phyloP scores from a whole-genome alignment of 2,113 vertebrate species.

The Cariama cristata region DNA sequence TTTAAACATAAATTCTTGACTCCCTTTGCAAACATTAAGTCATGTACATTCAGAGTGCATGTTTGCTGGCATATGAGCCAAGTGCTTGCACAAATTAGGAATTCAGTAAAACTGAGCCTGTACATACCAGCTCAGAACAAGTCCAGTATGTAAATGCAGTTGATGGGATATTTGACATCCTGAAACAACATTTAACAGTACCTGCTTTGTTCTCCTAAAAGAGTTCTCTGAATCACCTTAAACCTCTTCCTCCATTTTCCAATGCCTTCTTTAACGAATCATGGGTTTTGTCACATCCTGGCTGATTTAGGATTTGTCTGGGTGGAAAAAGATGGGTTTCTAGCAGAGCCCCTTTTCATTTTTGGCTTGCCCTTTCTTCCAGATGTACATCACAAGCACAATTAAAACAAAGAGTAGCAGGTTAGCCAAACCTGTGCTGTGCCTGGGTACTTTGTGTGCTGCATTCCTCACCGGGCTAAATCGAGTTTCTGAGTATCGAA shows the following conservation, averaged over 20 bases:
- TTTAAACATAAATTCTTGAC: neutral
- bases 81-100: neutral
- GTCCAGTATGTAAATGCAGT: neutral
- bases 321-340: neutral
- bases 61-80: neutral
- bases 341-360: neutral
- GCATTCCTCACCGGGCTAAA: constrained; percentile 96
- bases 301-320: neutral
- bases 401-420: constrained; percentile 97
- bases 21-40: neutral
- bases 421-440: constrained; percentile 95
- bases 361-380: constrained; percentile 28
- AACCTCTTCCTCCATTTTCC: neutral
- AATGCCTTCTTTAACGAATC: neutral
- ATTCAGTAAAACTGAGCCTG: neutral
- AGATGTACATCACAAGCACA: constrained; percentile 99
- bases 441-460: constrained; percentile 92
- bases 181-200: neutral
- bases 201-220: neutral
- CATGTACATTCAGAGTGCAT: accelerated
- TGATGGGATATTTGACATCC: neutral
- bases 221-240: neutral
- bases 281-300: neutral
- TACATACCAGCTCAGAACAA: neutral
- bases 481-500: constrained; percentile 95